Percentiles rank a stretch among this genome's conserved stretches.
phyloP scores from a whole-genome alignment of 1,140 invertebrate species.

The Eupristina koningsbergeri region DNA sequence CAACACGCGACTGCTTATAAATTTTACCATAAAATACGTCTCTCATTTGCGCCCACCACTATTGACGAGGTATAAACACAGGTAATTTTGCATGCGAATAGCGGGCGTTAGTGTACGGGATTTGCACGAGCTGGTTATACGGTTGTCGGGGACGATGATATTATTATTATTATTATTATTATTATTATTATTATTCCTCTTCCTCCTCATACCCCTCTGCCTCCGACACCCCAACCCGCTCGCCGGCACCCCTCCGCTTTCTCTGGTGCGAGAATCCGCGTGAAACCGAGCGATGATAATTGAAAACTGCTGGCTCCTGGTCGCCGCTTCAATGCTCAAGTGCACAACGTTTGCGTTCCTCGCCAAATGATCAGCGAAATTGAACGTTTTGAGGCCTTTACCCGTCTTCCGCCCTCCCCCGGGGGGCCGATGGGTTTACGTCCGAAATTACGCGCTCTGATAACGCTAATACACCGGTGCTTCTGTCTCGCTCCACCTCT shows the following conservation, averaged over 20 bases:
- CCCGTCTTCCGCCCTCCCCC: neutral
- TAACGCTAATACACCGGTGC: slow-evolving; percentile 15
- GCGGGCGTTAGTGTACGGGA: neutral
- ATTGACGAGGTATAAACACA: neutral
- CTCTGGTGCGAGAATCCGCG: slow-evolving; percentile 25
- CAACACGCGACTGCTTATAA: neutral
- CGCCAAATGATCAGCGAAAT: slow-evolving; percentile 46
- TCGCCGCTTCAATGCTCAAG: slow-evolving; percentile 14
- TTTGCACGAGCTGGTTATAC: neutral
- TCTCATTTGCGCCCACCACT: slow-evolving; percentile 7
- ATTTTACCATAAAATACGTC: slow-evolving; percentile 13
- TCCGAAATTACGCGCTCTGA: slow-evolving; percentile 36
- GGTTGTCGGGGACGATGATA: neutral
- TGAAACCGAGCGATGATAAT: slow-evolving; percentile 54
- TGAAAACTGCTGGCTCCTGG: slow-evolving; percentile 56
- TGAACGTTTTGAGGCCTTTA: slow-evolving; percentile 7
- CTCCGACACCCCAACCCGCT: too few relatives aligned
- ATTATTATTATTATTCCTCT: too few relatives aligned
- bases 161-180: neutral
- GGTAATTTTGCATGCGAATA: neutral
- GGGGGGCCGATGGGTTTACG: neutral
- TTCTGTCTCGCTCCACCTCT: neutral
- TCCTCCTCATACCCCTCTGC: too few relatives aligned
- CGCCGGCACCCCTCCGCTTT: neutral
- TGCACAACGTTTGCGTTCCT: slow-evolving; percentile 12